phyloP scores from a whole-genome alignment of 1,140 invertebrate species.

The Acromyrmex echinatior region DNA sequence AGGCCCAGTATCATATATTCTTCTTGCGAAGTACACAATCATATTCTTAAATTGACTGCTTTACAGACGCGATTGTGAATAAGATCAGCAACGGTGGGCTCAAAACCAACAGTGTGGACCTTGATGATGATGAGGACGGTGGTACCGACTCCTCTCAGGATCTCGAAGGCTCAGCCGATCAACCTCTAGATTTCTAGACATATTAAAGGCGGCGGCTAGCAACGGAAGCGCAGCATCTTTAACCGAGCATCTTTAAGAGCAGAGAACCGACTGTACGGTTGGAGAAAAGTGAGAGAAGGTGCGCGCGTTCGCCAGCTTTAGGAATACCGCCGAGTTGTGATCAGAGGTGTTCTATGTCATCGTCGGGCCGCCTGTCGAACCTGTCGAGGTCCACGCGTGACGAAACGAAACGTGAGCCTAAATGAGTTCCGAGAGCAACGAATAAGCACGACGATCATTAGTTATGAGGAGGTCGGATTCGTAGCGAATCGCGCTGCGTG shows the following conservation, averaged over 20 bases:
- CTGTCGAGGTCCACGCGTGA: conserved; percentile 32
- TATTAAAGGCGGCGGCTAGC: conserved; percentile 41
- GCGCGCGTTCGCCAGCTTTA: conserved; percentile 35
- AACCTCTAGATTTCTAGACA: conserved; percentile 92
- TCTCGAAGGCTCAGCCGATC: conserved; percentile 92
- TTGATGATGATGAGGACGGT: conserved; percentile 90
- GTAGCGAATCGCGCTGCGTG: neutral
- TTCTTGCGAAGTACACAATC: neutral
- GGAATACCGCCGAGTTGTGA: conserved; percentile 60
- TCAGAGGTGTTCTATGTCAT: conserved; percentile 59
- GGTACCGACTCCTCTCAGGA: conserved; percentile 89
- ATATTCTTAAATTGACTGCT: neutral
- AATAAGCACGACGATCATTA: conserved; percentile 57
- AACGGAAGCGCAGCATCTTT: conserved; percentile 53
- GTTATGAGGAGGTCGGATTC: conserved; percentile 17
- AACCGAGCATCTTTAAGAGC: conserved; percentile 35
- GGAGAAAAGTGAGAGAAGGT: conserved; percentile 1
- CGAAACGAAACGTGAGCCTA: conserved; percentile 62
- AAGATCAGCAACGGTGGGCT: conserved; percentile 87
- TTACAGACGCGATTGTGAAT: conserved; percentile 88
- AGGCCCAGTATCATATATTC: neutral
- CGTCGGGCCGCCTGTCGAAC: conserved; percentile 32
- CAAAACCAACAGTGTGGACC: conserved; percentile 85
- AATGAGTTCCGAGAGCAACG: conserved; percentile 66
- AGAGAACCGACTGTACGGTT: conserved; percentile 32